Base-by-base conservation (phyloP, 1,140 invertebrate species). In the Ceratina calcarata region DNA sequence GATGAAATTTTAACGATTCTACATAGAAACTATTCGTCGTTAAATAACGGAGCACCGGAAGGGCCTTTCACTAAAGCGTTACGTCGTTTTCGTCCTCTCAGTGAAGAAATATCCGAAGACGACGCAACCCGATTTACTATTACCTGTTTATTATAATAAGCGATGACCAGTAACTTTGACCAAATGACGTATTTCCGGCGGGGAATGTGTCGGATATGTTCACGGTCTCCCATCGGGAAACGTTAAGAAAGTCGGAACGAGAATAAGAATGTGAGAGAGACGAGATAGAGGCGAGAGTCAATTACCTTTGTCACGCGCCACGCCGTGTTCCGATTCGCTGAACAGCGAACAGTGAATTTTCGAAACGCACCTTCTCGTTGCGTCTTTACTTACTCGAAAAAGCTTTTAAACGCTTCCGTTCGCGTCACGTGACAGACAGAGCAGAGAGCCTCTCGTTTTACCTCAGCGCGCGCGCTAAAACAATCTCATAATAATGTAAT, bases 381-480 rank as follows among this genome's bases (percentile, higher is more conserved):
- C 82, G 78, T 70, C 53, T 45, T 83, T 84, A 72, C 65, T 84
- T 75, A 64, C 51, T 81, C 4, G 18, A 57, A 45, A 45, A 32
- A 27, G 18, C 16, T 85, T 78, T 60, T 20, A 45, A 85, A 60
- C 67, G 75, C 66, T 85, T 85, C 69, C 72, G 78, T 74, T 76
- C 81, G 74, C 64, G 58, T 58, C 77, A 84, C 72, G 82, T 65
- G 82, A 80, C 83, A 81, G 27, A n/a, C 69, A 45, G 37, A 45
- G 69, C 45, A 51, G 58, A 78, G 53, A 49, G 76, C 70, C 80
- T 86, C 78, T 80, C 70, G 70, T 84, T 45, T 78, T 87, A 87
- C 84, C 85, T 87, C 84, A 86, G 75, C 76, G 72, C 84, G 76
- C 78, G 74, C 69, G 67, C 67, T n/a, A 58, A 58, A 75, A 60